Evolutionary conservation across 92 coral and sea anemone genomes (phyloP).

Genomic region (Plumapathes pennacea): DNA sequence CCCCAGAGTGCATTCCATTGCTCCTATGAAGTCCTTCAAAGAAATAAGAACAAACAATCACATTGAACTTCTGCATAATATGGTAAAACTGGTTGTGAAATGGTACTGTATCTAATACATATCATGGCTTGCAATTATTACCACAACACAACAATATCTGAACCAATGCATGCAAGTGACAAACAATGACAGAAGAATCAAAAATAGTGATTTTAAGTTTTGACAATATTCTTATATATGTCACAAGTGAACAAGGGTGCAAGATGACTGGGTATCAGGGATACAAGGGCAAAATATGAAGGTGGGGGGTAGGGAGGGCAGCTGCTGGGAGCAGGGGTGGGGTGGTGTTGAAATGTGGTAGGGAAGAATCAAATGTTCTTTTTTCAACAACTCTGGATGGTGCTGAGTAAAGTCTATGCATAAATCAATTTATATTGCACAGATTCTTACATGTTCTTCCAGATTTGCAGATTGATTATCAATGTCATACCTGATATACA

Average conservation of each 20-base stretch:
- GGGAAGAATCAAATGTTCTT: background rate
- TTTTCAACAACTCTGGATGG: no score
- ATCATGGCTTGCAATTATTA: no score
- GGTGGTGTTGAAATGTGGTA: background rate
- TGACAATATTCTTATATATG: background rate
- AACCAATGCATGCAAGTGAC: no score
- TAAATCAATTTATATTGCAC: no score
- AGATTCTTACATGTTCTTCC: constrained; percentile 79
- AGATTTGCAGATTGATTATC: constrained; percentile 79
- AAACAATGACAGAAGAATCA: no score
- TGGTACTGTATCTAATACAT: no score
- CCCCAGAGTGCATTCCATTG: constrained; percentile 79
- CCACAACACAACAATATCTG: no score
- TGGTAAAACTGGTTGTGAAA: no score
- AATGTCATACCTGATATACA: constrained; percentile 91
- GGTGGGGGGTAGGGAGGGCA: background rate
- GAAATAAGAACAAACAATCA: background rate
- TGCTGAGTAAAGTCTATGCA: no score
- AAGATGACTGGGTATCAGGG: background rate
- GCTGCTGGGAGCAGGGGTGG: background rate
- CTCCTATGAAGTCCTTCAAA: constrained; percentile 85
- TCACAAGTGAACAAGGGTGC: background rate
- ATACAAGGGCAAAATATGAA: background rate
- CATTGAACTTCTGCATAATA: no score
- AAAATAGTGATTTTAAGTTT: background rate